A percentile compares a stretch with the other conserved stretches of the same genome.
These are phyloP conservation scores for Astropecten irregularis DNA, from an alignment of 53 echinoderm and acorn worm genomes.

Conservation along the genomic window DNA sequence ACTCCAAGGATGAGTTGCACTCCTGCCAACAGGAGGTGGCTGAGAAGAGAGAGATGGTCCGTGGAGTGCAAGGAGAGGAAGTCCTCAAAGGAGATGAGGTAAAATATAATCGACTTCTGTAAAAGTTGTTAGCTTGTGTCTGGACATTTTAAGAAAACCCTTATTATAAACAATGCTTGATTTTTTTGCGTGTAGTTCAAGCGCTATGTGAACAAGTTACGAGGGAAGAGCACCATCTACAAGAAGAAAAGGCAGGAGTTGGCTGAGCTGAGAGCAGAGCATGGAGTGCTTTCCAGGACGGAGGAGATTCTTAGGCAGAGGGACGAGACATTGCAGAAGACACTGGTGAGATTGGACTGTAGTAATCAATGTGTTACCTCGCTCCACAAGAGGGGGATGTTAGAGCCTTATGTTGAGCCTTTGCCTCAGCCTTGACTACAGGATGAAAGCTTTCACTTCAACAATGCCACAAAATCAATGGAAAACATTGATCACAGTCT, in stretches of 20 bases:
- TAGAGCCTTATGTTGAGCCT: too few relatives aligned
- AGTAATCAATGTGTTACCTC: too few relatives aligned
- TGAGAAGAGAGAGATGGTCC: constrained; percentile 82
- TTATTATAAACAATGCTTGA: neutral
- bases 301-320: constrained; percentile 89
- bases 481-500: too few relatives aligned
- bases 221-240: constrained; percentile 94
- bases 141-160: too few relatives aligned
- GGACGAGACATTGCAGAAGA: constrained; percentile 74
- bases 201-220: constrained; percentile 92
- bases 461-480: too few relatives aligned
- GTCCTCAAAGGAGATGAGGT: constrained; percentile 99
- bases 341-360: constrained; percentile 66
- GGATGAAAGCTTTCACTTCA: too few relatives aligned
- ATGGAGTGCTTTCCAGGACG: constrained; percentile 92
- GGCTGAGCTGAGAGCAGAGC: constrained; percentile 92
- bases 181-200: constrained; percentile 72
- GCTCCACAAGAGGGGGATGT: too few relatives aligned
- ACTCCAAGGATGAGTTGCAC: constrained; percentile 82
- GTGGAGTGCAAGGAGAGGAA: constrained; percentile 85
- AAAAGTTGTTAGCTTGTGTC: too few relatives aligned
- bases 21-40: constrained; percentile 74
- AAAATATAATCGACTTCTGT: neutral
- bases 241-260: constrained; percentile 96
- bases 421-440: too few relatives aligned